Conservation (phyloP, 2,797 vertebrate genomes). For the Syncerus caffer region DNA sequence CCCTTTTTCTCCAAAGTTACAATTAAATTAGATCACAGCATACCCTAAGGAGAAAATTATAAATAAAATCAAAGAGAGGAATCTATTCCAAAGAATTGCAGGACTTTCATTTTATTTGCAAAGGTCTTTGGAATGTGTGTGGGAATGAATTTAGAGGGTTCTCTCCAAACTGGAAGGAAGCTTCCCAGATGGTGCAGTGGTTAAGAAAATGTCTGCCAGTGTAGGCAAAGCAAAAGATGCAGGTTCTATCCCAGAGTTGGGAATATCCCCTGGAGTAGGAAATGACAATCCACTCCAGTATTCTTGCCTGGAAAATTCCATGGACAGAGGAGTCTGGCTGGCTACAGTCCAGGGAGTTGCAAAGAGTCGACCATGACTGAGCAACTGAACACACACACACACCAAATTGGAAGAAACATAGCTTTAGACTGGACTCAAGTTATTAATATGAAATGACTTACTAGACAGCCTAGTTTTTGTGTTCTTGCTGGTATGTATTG, state of each 20-base stretch:
- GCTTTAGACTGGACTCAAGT: not conserved
- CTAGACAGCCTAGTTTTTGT: not conserved
- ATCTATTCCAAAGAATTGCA: not conserved
- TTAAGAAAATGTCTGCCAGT: not conserved
- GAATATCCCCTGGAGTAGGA: not conserved
- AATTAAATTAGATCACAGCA: not conserved
- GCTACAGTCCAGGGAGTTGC: not conserved
- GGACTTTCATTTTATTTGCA: not conserved
- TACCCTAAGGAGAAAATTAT: conserved; percentile 13
- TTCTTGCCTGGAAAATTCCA: not conserved
- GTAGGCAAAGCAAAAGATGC: not conserved
- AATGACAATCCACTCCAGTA: not conserved
- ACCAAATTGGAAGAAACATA: not conserved
- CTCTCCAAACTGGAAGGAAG: not conserved
- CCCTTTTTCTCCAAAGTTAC: not conserved
- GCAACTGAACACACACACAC: not conserved
- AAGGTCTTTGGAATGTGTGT: not conserved
- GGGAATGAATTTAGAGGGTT: not conserved
- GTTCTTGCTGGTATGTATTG: not conserved
- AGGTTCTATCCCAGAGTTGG: not conserved
- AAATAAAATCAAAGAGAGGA: not conserved
- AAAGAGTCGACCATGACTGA: not conserved
- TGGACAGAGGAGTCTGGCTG: not conserved
- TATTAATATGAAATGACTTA: not conserved
- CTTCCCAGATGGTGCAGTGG: not conserved